These are phyloP conservation scores for Vulpes lagopus DNA, from an alignment of 2,113 vertebrate species.

Conservation along the genomic window DNA sequence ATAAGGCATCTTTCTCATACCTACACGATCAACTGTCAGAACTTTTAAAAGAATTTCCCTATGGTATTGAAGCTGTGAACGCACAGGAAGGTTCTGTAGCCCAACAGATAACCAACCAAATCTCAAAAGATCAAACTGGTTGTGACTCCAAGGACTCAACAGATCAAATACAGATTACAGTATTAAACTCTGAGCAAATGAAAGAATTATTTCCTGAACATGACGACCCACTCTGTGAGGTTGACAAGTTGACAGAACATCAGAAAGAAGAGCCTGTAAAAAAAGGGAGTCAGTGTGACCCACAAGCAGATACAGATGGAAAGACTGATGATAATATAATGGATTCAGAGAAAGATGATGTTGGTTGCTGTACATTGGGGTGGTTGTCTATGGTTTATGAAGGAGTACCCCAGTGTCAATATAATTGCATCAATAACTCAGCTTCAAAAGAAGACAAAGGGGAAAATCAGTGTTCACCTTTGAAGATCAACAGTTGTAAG, in stretches of 20 bases:
- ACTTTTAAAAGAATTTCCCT: constrained; percentile 88
- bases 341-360: neutral
- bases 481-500: constrained; percentile 9
- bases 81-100: neutral
- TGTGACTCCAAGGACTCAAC: constrained; percentile 23
- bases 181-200: constrained; percentile 78
- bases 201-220: constrained; percentile 80
- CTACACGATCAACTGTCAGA: constrained; percentile 86
- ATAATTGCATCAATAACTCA: neutral
- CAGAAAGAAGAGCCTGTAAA: constrained; percentile 11
- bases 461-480: neutral
- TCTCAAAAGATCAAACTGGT: constrained; percentile 42
- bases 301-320: neutral
- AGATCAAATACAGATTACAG: constrained; percentile 77
- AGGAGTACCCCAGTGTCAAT: constrained; percentile 49
- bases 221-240: neutral
- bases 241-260: neutral
- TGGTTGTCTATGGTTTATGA: constrained; percentile 2
- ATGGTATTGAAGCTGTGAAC: constrained; percentile 84
- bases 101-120: neutral
- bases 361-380: constrained; percentile 64
- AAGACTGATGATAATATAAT: rapidly evolving
- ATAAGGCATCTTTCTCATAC: constrained; percentile 46
- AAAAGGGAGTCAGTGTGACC: neutral
- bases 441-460: constrained; percentile 32